Conservation (phyloP, 1,140 invertebrate species). For the Drosophila punjabiensis region DNA sequence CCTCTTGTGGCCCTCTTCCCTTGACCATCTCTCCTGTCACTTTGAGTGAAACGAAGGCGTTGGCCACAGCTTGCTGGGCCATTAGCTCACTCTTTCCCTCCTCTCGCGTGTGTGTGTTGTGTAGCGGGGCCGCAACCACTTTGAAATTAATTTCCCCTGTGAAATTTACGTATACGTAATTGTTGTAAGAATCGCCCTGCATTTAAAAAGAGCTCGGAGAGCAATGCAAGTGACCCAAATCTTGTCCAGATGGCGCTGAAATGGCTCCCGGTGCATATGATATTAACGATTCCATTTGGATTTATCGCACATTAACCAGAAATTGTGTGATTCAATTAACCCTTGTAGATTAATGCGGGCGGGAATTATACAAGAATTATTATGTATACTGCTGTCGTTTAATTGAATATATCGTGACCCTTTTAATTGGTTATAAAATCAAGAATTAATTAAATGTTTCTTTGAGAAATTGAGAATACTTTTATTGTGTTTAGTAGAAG, state of each 20-base stretch:
- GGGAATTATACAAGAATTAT: conserved; percentile 2
- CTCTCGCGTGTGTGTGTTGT: conserved; percentile 4
- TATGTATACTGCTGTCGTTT: background rate
- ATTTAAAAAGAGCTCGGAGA: conserved; percentile 4
- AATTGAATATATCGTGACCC: conserved; percentile 32
- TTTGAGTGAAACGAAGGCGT: conserved; percentile 58
- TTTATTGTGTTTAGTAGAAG: too few species aligned
- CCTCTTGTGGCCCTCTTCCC: conserved; percentile 4
- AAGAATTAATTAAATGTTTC: background rate
- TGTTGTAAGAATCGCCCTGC: conserved; percentile 11
- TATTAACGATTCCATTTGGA: conserved; percentile 22
- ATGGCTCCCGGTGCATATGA: conserved; percentile 1
- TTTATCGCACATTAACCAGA: conserved; percentile 29
- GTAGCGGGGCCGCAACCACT: conserved; percentile 37
- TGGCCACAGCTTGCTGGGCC: conserved; percentile 55
- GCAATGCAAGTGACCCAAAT: conserved; percentile 39
- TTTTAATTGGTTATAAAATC: conserved; percentile 12
- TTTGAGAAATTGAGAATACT: too few species aligned
- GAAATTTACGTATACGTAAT: conserved; percentile 53
- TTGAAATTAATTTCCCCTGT: conserved; percentile 65
- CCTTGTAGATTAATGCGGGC: conserved; percentile 46
- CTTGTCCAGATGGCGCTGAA: conserved; percentile 14
- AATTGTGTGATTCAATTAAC: conserved; percentile 43
- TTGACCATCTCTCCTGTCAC: conserved; percentile 45
- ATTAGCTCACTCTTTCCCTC: conserved; percentile 41